These are phyloP conservation scores for Anneissia japonica DNA, from an alignment of 35 echinoderm and acorn worm species.

Conservation along the genomic window DNA sequence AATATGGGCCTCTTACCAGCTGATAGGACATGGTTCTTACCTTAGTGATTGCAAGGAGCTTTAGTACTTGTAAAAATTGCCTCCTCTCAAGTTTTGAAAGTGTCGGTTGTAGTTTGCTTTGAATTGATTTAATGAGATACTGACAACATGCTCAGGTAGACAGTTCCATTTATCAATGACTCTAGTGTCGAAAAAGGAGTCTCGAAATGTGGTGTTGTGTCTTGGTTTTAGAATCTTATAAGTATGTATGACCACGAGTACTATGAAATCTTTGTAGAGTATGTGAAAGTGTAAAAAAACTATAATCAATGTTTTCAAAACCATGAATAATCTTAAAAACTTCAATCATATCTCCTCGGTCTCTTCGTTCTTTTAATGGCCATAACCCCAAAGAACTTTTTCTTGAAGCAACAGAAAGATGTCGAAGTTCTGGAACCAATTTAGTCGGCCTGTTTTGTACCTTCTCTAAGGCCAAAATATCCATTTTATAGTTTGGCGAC, in stretches of 20 bases:
- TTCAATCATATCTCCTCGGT: constrained; percentile 41
- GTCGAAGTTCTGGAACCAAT: constrained; percentile 19
- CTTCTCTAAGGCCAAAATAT: background rate
- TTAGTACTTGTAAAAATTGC: background rate
- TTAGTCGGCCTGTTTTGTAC: constrained; percentile 23
- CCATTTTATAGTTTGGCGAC: background rate
- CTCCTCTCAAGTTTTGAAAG: background rate
- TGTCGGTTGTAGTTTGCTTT: background rate
- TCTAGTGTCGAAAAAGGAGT: background rate
- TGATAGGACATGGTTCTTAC: background rate
- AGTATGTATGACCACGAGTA: background rate
- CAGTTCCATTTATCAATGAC: background rate
- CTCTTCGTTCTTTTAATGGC: constrained; percentile 19
- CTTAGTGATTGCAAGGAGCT: background rate
- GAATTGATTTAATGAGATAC: background rate
- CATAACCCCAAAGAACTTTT: background rate
- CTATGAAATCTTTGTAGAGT: background rate
- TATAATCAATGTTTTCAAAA: background rate
- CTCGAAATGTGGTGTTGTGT: background rate
- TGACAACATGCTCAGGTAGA: background rate
- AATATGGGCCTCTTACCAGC: too few species aligned
- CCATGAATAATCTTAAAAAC: constrained; percentile 25
- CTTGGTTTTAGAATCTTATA: background rate
- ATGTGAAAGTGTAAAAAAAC: background rate
- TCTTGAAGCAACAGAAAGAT: background rate